These are phyloP conservation scores for Hormiphora californensis DNA, from an alignment of 37 sponge, comb jelly and placozoan genomes.

Conservation along the genomic window DNA sequence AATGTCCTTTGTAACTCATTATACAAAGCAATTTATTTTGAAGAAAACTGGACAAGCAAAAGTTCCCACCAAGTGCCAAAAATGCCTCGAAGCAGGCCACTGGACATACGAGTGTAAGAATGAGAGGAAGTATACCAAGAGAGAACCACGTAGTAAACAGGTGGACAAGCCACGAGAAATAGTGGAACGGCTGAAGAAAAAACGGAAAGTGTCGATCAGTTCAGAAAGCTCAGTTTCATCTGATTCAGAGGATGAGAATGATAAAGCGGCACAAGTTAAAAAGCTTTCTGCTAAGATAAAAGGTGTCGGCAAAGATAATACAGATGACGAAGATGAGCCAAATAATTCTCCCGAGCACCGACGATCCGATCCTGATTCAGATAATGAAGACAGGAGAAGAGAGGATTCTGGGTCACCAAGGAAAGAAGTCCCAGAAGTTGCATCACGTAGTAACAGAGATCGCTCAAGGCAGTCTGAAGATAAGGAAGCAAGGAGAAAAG, in stretches of 20 bases:
- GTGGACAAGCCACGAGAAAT: neutral
- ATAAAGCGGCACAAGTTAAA: neutral
- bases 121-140: conserved; percentile 55
- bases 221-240: conserved; percentile 51
- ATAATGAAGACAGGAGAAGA: too few species aligned
- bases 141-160: conserved; percentile 3
- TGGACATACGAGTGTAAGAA: conserved; percentile 60
- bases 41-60: conserved; percentile 39
- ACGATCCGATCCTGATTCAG: conserved; percentile 4
- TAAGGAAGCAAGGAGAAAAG: too few species aligned
- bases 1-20: conserved; percentile 50
- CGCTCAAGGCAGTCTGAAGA: too few species aligned
- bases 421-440: neutral
- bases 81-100: conserved; percentile 52
- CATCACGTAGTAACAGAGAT: too few species aligned
- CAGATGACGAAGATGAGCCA: too few species aligned
- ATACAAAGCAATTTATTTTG: conserved; percentile 40
- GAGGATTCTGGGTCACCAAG: neutral
- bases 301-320: too few species aligned
- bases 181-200: neutral
- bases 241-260: conserved; percentile 53
- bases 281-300: conserved; percentile 10
- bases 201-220: neutral
- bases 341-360: too few species aligned
- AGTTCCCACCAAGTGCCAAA: conserved; percentile 50